Evolutionary conservation across 2,113 vertebrate species (phyloP).

Genomic region (Anser brachyrhynchus): DNA sequence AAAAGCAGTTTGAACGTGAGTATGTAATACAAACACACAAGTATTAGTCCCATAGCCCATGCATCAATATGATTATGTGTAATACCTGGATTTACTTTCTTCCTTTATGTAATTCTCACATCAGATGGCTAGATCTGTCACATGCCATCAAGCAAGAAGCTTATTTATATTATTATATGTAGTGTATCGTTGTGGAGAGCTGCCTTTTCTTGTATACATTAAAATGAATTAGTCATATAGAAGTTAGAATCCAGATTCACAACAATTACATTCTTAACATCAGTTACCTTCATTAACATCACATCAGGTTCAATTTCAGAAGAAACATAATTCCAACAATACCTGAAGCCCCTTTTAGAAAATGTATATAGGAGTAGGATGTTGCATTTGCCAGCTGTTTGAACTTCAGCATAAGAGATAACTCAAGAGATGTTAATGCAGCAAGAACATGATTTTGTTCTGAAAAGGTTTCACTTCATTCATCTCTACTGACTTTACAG

Average conservation of each 20-base stretch:
- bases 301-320: neutral
- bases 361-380: neutral
- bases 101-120: neutral
- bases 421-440: neutral
- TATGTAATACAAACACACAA: neutral
- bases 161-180: neutral
- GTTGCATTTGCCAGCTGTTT: neutral
- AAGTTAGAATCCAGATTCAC: neutral
- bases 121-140: neutral
- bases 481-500: neutral
- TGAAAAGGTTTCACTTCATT: neutral
- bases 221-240: neutral
- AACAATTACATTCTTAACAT: neutral
- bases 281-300: neutral
- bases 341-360: neutral
- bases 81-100: neutral
- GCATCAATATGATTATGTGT: neutral
- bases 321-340: neutral
- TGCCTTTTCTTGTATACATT: neutral
- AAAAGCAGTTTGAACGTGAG: neutral
- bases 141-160: neutral
- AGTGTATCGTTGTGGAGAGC: neutral
- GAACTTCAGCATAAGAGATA: neutral
- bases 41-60: neutral
- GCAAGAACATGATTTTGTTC: neutral